Base-by-base conservation (phyloP, 2,113 vertebrate species). In the Empidonax traillii region DNA sequence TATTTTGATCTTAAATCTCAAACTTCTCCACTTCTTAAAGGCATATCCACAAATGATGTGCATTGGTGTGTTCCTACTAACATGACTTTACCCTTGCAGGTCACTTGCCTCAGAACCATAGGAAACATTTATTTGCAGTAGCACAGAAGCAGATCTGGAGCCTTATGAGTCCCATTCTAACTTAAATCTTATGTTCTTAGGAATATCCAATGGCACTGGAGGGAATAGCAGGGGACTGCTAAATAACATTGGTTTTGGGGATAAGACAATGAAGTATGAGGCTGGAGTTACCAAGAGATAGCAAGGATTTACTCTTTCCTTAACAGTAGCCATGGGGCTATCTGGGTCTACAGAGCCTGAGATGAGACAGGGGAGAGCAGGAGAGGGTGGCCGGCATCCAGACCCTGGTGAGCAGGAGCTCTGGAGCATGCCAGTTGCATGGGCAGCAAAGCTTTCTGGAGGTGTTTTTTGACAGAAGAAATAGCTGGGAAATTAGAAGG, bases 1-100 rank as follows among this genome's bases (percentile, higher is more conserved):
- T 89, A 4, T 71, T 89, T 93, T 83, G 53, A 79, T 92, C 62
- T 83, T 93, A 90, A 87, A 81, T 85, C 37, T 77, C 35, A 61
- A 21, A 86, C 86, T 88, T 79, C 71, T 88, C 56, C 4, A 0
- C 31, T 74, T 76, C 59, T 89, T 88, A 93, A 92, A 86, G 87
- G 44, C 35, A 13, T 24, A 39, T 83, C 47, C 65, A 49, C 44
- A 72, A 46, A 65, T 53, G 30, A 49, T 44, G 41, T 10, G n/a
- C 53, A 22, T 44, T 6, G 12, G 5, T 41, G 51, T 78, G 52
- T 49, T 90, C 35, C 59, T 87, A 30, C 69, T 91, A 95, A 96
- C 33, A 4, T 20, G 49, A 72, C 52, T 90, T 95, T 77, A 80
- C 35, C 23, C 23, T 91, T 93, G 74, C 86, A 76, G 74, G 62